phyloP scores from a whole-genome alignment of 1,140 invertebrate genomes.

The Odontomachus brunneus region DNA sequence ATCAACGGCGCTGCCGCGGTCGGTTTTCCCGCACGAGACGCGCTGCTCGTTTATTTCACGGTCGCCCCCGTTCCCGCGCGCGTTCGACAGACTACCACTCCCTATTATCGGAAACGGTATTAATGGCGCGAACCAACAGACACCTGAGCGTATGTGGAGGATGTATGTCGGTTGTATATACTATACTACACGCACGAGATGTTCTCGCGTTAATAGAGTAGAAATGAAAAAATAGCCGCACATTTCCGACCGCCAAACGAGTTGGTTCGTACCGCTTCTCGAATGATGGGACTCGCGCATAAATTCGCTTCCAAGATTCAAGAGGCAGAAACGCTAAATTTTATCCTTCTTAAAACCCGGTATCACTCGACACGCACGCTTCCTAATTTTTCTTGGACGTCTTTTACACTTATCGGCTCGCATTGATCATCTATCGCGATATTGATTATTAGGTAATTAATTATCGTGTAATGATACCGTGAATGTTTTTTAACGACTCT shows the following conservation, averaged over 20 bases:
- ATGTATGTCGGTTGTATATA: background rate
- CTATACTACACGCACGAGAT: background rate
- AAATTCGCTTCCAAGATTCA: background rate
- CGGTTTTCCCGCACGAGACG: background rate
- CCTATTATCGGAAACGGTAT: background rate
- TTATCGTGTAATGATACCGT: slow-evolving; percentile 26
- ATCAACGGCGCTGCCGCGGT: slow-evolving; percentile 19
- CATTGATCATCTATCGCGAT: background rate
- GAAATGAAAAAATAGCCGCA: background rate
- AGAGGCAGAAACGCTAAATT: background rate
- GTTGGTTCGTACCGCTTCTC: background rate
- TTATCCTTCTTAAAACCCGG: background rate
- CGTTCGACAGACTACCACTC: background rate
- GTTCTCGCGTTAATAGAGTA: background rate
- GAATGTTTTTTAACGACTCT: slow-evolving; percentile 23
- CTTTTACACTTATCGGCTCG: background rate
- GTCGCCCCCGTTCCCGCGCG: background rate
- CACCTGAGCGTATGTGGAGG: background rate
- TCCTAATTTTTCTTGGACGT: background rate
- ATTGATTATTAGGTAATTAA: slow-evolving; percentile 32
- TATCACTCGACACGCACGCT: background rate
- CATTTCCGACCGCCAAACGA: background rate
- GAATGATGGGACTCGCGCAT: background rate
- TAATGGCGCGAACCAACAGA: background rate
- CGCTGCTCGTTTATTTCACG: background rate